phyloP scores from a whole-genome alignment of 2,888 invertebrate species.

The Metallyticus violacea region DNA sequence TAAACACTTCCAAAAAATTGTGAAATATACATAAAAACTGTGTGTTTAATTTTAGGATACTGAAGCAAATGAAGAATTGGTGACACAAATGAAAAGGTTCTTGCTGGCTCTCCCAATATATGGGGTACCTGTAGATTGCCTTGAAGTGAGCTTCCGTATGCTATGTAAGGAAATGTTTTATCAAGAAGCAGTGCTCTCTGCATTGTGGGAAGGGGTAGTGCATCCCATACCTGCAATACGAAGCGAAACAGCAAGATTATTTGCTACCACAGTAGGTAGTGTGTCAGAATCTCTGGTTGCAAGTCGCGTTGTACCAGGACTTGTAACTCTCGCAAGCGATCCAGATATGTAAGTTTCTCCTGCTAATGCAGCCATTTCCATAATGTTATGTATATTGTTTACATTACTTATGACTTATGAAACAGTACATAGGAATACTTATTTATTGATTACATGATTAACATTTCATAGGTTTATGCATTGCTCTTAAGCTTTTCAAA shows the following conservation, averaged over 20 bases:
- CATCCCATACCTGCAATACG: slow-evolving; percentile 61
- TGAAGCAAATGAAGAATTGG: slow-evolving; percentile 35
- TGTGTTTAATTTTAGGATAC: neutral
- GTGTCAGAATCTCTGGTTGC: slow-evolving; percentile 56
- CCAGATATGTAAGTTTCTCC: slow-evolving; percentile 57
- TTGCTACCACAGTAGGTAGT: slow-evolving; percentile 54
- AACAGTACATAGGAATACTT: too few species aligned
- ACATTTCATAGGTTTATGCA: too few species aligned
- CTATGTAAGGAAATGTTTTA: slow-evolving; percentile 44
- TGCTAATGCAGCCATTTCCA: too few species aligned
- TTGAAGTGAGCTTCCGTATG: slow-evolving; percentile 45
- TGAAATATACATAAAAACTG: too few species aligned
- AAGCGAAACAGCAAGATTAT: slow-evolving; percentile 57
- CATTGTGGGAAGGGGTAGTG: slow-evolving; percentile 68
- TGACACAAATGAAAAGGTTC: slow-evolving; percentile 37
- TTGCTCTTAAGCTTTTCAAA: too few species aligned
- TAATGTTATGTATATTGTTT: neutral
- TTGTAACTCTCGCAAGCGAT: slow-evolving; percentile 67
- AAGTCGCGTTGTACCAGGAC: slow-evolving; percentile 62
- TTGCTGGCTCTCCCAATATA: slow-evolving; percentile 53
- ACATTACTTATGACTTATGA: too few species aligned
- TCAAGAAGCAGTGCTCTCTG: slow-evolving; percentile 60
- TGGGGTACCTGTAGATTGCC: slow-evolving; percentile 50
- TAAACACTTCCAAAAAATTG: too few species aligned
- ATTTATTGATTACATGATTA: too few species aligned